A percentile compares a stretch with the other conserved stretches of the same genome.
phyloP scores from a whole-genome alignment of 2,113 vertebrate species.

The Nestor notabilis region DNA sequence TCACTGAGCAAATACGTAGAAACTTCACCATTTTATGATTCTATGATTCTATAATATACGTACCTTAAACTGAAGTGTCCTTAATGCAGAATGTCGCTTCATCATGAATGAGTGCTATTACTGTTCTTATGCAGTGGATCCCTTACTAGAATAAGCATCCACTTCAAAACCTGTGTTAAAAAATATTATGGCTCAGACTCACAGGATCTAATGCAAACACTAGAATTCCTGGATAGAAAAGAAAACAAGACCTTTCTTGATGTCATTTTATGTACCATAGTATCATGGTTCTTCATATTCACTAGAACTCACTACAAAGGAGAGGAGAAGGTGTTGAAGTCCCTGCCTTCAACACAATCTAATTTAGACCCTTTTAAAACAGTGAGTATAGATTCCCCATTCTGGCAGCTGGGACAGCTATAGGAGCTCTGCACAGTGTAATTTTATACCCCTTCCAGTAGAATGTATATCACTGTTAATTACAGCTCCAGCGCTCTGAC shows the following conservation, averaged over 20 bases:
- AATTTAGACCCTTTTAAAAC: neutral
- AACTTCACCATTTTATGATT: neutral
- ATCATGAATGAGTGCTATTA: neutral
- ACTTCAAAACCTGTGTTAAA: neutral
- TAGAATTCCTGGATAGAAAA: neutral
- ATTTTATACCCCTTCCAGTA: neutral
- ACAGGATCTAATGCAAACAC: neutral
- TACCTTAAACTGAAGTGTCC: neutral
- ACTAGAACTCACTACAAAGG: neutral
- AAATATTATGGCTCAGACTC: neutral
- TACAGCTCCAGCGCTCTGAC: neutral
- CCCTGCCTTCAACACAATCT: neutral
- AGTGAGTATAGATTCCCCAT: neutral
- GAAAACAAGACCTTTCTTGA: neutral
- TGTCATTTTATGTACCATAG: neutral
- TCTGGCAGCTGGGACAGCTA: neutral
- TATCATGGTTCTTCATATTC: neutral
- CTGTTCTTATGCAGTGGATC: neutral
- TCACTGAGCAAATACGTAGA: neutral
- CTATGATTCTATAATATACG: neutral
- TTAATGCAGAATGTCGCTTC: neutral
- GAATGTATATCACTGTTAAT: neutral
- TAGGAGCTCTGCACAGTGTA: neutral
- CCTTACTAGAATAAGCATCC: neutral
- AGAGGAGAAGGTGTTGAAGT: neutral